Evolutionary conservation across 2,113 vertebrate species (phyloP), one percentile per base, ranked within the genome.

Genomic region (Pogonocichla stellata): DNA sequence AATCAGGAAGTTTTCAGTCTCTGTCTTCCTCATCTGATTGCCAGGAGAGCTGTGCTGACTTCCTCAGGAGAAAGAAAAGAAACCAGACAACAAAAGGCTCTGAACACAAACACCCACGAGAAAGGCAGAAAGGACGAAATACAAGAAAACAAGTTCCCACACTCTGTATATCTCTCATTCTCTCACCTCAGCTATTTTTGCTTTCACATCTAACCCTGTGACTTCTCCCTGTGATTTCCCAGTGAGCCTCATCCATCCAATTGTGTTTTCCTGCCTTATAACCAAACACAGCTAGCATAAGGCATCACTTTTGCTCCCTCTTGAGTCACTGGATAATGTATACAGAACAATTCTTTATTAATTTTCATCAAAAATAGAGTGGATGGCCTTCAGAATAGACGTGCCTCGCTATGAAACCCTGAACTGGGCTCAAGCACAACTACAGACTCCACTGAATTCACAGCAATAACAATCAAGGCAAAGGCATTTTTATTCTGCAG

Each of bases 41-140:
- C 36, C 51, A 62, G 31, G 5, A 73, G 19, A 70, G 45, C 31
- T 0, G 0, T 7, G 17, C 60, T 40, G 82, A 33, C 42, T 36
- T 87, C 45, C 61, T 58, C 14, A 23, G 2, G 17, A 65, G 56
- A 31, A 36, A 62, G 31, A 16, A 50, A 34, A 80, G 16, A 36
- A 91, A 45, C 26, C 5, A 43, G 12, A 34, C 22, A 82, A 29
- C 8, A 8, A 15, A 15, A 75, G 29, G 20, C 16, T 80, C 29
- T 17, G 12, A 83, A 45, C 20, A 71, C 19, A 43, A 62, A 12
- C 31, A 62, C 26, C 18, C 5, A 4, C 9, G 18, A 66, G 19
- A 79, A 53, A 70, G 28, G 19, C 28, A 89, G 36, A 79, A 65
- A 47, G 43, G 33, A 69, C 45, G 3, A 79, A 81, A 31, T 5